Evolutionary conservation across 2,888 invertebrate species (phyloP).

Genomic region (Heliconius cydno): DNA sequence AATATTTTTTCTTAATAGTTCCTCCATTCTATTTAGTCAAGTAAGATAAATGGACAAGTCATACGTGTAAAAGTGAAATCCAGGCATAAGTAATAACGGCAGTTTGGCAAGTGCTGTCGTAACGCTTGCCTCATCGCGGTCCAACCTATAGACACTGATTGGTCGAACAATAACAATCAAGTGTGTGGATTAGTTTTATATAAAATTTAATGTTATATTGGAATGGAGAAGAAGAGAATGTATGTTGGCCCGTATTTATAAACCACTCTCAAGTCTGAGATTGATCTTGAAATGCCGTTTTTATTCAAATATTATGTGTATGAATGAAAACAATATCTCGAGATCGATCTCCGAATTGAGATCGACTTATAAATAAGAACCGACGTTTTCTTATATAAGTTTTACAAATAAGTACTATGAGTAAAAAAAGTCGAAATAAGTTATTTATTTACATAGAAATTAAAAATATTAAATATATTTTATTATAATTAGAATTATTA

Average conservation of each 20-base stretch:
- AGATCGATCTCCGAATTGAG: no score
- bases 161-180: conserved; percentile 22
- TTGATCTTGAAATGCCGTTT: no score
- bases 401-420: no score
- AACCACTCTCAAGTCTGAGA: no score
- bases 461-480: not conserved
- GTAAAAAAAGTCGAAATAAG: no score
- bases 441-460: not conserved
- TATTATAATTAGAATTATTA: no score
- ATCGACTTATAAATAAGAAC: no score
- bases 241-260: no score
- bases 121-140: conserved; percentile 27
- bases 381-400: no score
- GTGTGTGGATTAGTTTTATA: not conserved
- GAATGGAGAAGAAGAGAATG: no score
- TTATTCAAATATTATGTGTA: no score
- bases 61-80: conserved; percentile 36
- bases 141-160: conserved; percentile 24
- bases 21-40: not conserved
- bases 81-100: conserved; percentile 20
- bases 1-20: not conserved
- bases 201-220: not conserved
- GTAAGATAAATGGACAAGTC: conserved; percentile 24
- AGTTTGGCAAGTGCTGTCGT: conserved; percentile 30
- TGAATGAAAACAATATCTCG: no score